Evolutionary conservation across 2,888 invertebrate species (phyloP).

Genomic region (Drosophila aldrichi): DNA sequence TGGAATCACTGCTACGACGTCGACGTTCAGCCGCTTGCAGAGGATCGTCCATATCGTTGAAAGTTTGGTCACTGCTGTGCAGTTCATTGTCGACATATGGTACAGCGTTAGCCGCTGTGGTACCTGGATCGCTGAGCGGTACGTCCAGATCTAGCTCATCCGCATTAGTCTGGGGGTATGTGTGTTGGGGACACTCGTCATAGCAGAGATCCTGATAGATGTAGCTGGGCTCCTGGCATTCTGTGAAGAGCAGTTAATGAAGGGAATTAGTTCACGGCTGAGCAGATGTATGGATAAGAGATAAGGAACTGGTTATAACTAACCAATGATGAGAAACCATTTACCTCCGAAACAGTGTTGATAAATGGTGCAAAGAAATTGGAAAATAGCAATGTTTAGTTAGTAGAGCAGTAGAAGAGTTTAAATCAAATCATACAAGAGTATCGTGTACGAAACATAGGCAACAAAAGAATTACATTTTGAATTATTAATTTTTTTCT

Average conservation of each 20-base stretch:
- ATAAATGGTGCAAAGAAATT: conserved; percentile 29
- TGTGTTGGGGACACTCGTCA: conserved; percentile 81
- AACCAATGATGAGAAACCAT: conserved; percentile 31
- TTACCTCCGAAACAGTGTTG: conserved; percentile 55
- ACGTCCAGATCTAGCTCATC: conserved; percentile 35
- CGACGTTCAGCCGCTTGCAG: conserved; percentile 77
- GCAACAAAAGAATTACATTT: conserved; percentile 38
- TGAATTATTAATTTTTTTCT: conserved; percentile 13
- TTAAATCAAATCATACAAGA: conserved; percentile 11
- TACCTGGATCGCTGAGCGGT: background rate
- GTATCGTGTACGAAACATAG: conserved; percentile 36
- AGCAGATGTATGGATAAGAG: background rate
- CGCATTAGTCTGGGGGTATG: conserved; percentile 50
- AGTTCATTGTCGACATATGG: background rate
- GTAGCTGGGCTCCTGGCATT: conserved; percentile 80
- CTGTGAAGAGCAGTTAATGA: conserved; percentile 59
- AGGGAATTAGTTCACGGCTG: background rate
- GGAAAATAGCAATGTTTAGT: conserved; percentile 22
- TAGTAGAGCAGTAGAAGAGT: conserved; percentile 11
- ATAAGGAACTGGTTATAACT: conserved; percentile 14
- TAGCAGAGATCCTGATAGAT: conserved; percentile 83
- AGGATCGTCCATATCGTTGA: conserved; percentile 59
- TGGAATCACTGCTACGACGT: conserved; percentile 23
- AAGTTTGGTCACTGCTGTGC: conserved; percentile 9
- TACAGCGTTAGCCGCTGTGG: background rate